Evolutionary conservation across 2,113 vertebrate species (phyloP).

Genomic region (Dermatemys mawii): DNA sequence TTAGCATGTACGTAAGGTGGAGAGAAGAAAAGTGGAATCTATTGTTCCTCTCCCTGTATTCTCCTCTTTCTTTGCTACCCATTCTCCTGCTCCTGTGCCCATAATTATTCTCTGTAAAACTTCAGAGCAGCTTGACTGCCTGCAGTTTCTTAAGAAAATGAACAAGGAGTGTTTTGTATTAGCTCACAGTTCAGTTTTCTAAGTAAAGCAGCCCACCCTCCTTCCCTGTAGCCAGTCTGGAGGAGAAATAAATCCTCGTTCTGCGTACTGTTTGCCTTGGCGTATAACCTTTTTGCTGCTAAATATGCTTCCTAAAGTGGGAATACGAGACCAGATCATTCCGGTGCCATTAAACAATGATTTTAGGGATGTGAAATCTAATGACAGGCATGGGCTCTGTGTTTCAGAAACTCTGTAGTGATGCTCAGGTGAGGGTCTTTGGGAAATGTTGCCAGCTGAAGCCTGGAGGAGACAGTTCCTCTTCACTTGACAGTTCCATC

Average conservation of each 20-base stretch:
- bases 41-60: not conserved
- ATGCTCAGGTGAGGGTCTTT: constrained; percentile 90
- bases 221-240: not conserved
- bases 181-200: not conserved
- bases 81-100: not conserved
- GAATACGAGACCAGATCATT: not conserved
- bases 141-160: not conserved
- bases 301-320: not conserved
- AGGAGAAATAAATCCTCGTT: not conserved
- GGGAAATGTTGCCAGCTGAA: constrained; percentile 94
- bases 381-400: not conserved
- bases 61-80: not conserved
- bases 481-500: constrained; percentile 93
- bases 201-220: not conserved
- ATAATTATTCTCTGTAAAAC: not conserved
- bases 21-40: not conserved
- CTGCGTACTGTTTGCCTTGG: not conserved
- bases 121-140: not conserved
- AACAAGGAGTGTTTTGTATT: not conserved
- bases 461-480: constrained; percentile 93
- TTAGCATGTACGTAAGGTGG: not conserved
- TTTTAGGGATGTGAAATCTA: not conserved
- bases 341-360: not conserved
- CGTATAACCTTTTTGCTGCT: not conserved
- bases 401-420: constrained; percentile 86